Conservation (phyloP, 2,113 vertebrate species). For the Stercorarius parasiticus region DNA sequence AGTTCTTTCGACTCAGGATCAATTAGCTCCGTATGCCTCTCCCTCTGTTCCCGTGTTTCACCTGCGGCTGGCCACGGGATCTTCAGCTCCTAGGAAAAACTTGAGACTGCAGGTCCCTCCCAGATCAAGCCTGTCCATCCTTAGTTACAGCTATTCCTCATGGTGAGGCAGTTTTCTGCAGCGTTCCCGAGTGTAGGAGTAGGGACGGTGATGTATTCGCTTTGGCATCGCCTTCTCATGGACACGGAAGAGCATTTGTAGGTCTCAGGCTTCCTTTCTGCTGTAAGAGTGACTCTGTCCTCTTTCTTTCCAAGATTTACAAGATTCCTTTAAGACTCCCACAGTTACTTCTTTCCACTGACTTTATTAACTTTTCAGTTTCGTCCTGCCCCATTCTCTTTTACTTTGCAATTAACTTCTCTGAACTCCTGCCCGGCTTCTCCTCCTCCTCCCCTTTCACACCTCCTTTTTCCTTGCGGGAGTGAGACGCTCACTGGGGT, state of each 20-base stretch:
- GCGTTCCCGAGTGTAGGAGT: neutral
- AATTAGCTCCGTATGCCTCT: neutral
- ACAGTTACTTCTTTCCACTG: neutral
- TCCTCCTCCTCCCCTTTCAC: neutral
- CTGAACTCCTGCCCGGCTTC: neutral
- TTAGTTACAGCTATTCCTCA: neutral
- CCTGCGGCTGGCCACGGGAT: neutral
- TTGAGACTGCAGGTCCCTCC: neutral
- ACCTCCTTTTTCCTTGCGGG: neutral
- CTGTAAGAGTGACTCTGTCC: accelerated
- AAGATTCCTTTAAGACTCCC: neutral
- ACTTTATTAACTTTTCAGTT: conserved; percentile 4
- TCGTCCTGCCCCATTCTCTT: neutral
- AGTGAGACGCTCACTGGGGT: neutral
- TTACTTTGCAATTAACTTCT: neutral
- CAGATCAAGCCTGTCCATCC: neutral
- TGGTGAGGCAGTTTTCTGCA: neutral
- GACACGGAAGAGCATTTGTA: neutral
- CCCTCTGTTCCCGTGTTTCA: neutral
- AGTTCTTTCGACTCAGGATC: conserved; percentile 33
- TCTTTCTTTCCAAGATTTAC: neutral
- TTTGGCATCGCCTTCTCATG: neutral
- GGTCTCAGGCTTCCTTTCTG: neutral
- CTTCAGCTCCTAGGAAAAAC: neutral
- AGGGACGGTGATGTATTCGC: neutral